phyloP scores from a whole-genome alignment of 2,797 vertebrate genomes.

The Pyrrhura leucotis region DNA sequence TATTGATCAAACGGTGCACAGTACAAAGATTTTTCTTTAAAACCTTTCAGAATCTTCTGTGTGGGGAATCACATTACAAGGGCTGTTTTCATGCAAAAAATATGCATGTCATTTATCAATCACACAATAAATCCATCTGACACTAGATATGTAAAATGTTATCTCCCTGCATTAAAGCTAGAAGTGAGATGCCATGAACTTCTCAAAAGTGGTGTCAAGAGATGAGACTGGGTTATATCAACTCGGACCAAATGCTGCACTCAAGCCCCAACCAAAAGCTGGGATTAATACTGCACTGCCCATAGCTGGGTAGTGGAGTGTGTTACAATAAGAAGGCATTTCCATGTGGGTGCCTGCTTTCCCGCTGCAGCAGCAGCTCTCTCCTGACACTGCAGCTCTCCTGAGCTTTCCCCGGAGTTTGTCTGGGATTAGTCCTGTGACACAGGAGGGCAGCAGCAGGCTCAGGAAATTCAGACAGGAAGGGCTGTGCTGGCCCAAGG shows the following conservation, averaged over 20 bases:
- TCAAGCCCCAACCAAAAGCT: not conserved
- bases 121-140: conserved; percentile 47
- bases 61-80: not conserved
- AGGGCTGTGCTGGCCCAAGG: not conserved
- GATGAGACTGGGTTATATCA: conserved; percentile 1
- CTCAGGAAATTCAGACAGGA: not conserved
- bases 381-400: not conserved
- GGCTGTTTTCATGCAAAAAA: conserved; percentile 30
- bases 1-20: not conserved
- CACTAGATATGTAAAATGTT: not conserved
- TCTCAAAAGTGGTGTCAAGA: not conserved
- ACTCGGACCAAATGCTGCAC: not conserved
- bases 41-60: not conserved
- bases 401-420: accelerated
- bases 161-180: conserved; percentile 9
- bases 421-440: not conserved
- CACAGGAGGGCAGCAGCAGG: conserved; percentile 18
- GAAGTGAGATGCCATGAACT: not conserved
- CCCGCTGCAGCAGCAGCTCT: not conserved
- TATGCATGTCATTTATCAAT: conserved; percentile 59
- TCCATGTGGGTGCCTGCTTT: not conserved
- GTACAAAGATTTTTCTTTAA: not conserved
- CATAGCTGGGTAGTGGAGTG: not conserved
- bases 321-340: not conserved
- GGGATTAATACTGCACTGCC: not conserved